Conservation (phyloP, 2,797 vertebrate species). For the Enoplosus armatus region DNA sequence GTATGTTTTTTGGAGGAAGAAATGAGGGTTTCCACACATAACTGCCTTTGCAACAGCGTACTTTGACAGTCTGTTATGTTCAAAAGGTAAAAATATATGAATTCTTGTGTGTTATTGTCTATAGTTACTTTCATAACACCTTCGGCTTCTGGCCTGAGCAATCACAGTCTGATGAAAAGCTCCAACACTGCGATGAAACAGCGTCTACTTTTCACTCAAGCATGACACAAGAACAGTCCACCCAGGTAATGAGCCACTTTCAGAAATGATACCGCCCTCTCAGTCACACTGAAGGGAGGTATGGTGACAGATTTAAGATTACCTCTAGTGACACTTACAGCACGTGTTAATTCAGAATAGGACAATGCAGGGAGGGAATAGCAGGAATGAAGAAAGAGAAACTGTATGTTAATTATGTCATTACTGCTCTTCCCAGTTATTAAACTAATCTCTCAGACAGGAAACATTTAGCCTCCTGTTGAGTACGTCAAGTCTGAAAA, state of each 20-base stretch:
- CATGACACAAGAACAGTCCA: slow-evolving; percentile 38
- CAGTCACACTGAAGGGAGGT: slow-evolving; percentile 39
- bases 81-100: slow-evolving; percentile 26
- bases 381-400: slow-evolving; percentile 16
- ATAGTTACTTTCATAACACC: slow-evolving; percentile 31
- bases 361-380: slow-evolving; percentile 16
- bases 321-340: slow-evolving; percentile 29
- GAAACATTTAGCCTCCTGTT: slow-evolving; percentile 27
- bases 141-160: slow-evolving; percentile 40
- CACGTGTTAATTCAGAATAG: slow-evolving; percentile 28
- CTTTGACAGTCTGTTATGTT: slow-evolving; percentile 33
- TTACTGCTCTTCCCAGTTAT: slow-evolving; percentile 36
- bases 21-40: slow-evolving; percentile 47
- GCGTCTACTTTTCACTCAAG: slow-evolving; percentile 36
- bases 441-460: slow-evolving; percentile 46
- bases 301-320: slow-evolving; percentile 39
- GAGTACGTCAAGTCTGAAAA: slow-evolving; percentile 15
- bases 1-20: slow-evolving; percentile 31
- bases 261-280: slow-evolving; percentile 41
- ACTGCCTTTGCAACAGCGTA: slow-evolving; percentile 14
- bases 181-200: slow-evolving; percentile 36
- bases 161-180: slow-evolving; percentile 56
- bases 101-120: slow-evolving; percentile 27
- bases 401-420: slow-evolving; percentile 33
- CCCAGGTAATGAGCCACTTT: slow-evolving; percentile 44